A percentile compares a stretch with the other conserved stretches of the same genome.
Conservation (phyloP, 1,140 invertebrate species). For the Ephestia elutella region DNA sequence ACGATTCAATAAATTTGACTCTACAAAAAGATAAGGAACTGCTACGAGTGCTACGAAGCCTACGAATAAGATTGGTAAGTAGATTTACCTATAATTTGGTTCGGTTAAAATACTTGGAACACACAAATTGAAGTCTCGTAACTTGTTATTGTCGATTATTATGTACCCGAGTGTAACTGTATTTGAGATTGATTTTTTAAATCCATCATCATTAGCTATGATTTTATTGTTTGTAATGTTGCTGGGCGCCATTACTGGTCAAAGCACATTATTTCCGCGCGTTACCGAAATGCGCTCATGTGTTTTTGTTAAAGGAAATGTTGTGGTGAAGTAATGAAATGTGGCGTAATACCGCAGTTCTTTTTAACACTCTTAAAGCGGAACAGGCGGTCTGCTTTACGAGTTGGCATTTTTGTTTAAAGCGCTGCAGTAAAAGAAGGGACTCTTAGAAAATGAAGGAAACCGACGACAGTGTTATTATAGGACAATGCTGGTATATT, state of each 20-base stretch:
- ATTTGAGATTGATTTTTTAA: conserved; percentile 64
- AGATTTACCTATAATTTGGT: too few species aligned
- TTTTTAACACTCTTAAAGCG: conserved; percentile 25
- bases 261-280: conserved; percentile 48
- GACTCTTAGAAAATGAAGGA: conserved; percentile 57
- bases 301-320: conserved; percentile 50
- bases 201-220: conserved; percentile 53
- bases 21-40: too few species aligned
- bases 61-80: too few species aligned
- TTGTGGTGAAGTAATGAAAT: conserved; percentile 37
- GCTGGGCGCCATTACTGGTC: conserved; percentile 43
- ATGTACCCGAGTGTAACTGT: conserved; percentile 51
- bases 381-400: conserved; percentile 40
- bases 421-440: conserved; percentile 26
- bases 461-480: conserved; percentile 62
- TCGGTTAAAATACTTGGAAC: too few species aligned
- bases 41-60: too few species aligned
- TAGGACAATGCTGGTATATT: conserved; percentile 64
- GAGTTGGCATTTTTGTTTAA: conserved; percentile 31
- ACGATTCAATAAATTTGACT: too few species aligned
- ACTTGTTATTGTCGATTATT: conserved; percentile 22
- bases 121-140: too few species aligned
- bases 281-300: conserved; percentile 53
- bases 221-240: conserved; percentile 60
- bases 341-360: conserved; percentile 31